Conservation (phyloP, 2,888 invertebrate species). For the Drosophila anomelani region DNA sequence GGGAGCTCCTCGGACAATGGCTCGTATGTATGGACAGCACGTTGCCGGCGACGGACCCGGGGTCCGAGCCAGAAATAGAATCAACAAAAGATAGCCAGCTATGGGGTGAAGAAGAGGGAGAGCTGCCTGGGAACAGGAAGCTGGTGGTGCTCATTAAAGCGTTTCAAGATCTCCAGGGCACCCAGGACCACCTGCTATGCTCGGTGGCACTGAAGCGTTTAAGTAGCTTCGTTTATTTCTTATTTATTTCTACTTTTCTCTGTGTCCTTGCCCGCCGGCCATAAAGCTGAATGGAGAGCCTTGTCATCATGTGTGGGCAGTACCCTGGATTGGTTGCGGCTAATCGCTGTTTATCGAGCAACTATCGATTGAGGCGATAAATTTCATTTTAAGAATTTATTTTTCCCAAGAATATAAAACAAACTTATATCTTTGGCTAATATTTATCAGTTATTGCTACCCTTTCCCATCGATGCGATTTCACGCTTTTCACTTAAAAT, state of each 20-base stretch:
- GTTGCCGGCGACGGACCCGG: slow-evolving; percentile 10
- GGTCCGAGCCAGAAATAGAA: slow-evolving; percentile 24
- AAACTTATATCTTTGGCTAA: no score
- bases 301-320: not conserved
- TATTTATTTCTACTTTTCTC: slow-evolving; percentile 47
- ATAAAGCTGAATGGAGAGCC: no score
- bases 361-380: not conserved
- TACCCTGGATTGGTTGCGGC: not conserved
- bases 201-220: slow-evolving; percentile 51
- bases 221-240: slow-evolving; percentile 58
- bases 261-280: not conserved
- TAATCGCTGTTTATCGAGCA: slow-evolving; percentile 17
- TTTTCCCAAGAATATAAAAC: no score
- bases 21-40: slow-evolving; percentile 44
- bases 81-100: slow-evolving; percentile 5
- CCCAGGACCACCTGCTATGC: slow-evolving; percentile 55
- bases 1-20: slow-evolving; percentile 16
- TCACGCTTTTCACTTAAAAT: not conserved
- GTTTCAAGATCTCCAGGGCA: slow-evolving; percentile 26
- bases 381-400: no score
- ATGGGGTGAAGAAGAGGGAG: not conserved
- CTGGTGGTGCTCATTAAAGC: slow-evolving; percentile 44
- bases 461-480: not conserved
- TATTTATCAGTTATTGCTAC: not conserved
- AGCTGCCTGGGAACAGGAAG: slow-evolving; percentile 27